Evolutionary conservation across 1,140 invertebrate species (phyloP), one percentile per base, ranked within the genome.

Genomic region (Bombus ignitus): DNA sequence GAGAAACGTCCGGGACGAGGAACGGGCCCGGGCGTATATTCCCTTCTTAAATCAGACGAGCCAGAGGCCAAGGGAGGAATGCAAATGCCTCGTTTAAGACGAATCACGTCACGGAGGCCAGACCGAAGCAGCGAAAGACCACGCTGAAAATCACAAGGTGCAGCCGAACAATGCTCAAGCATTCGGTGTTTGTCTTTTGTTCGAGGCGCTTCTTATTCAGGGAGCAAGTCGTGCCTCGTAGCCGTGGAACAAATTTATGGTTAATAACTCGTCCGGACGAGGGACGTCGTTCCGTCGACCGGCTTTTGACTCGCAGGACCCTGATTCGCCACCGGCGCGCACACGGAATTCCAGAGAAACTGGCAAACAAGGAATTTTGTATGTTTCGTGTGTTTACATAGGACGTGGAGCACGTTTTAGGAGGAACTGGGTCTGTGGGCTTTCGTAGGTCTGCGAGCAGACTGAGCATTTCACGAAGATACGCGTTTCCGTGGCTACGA

Each of bases 11-110:
- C 35, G 22, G 37, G 22, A 35, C 15, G 37, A 25, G 35, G 66
- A 37, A 53, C 47, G 66, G 68, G 5, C 22, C 35, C 66, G 18
- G 37, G 37, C 37, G 37, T 32, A 44, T 80, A 77, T 86, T 86
- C 83, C 71, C 70, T 87, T 84, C 85, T 78, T 89, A 89, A 89
- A 89, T 89, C 88, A 75, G 71, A 73, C 72, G 44, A 18, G 42
- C 28, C 70, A 25, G 57, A 57, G 65, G 59, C 47, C 37, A 78
- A 53, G 75, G 74, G 75, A 89, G 84, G 88, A 89, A 89, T 89
- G 88, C 84, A 87, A 89, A 89, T 89, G 80, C 76, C 85, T 87
- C 80, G 88, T 82, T 89, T 86, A 86, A 88, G 88, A 88, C 78
- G 88, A 74, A 87, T 84, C 86, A 47, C 86, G 87, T 80, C 72